These are phyloP conservation scores for Mactra quadrangularis DNA, from an alignment of 1,140 invertebrate genomes.

Conservation along the genomic window DNA sequence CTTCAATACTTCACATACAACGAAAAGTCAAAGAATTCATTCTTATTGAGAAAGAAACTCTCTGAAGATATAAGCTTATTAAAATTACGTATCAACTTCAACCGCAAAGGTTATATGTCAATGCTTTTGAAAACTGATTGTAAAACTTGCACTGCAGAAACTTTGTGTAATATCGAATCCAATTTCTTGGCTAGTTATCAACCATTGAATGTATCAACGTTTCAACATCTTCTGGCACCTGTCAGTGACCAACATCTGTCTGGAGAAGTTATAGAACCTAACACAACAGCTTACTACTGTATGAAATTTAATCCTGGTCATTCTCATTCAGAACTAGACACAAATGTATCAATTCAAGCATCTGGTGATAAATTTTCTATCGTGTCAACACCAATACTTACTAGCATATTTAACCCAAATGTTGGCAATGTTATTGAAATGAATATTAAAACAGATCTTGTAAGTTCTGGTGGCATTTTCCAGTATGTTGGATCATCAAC, in stretches of 20 bases:
- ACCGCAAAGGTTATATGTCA: constrained; percentile 30
- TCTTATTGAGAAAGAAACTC: background rate
- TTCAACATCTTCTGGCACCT: constrained; percentile 15
- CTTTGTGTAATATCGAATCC: constrained; percentile 28
- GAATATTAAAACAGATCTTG: constrained; percentile 5
- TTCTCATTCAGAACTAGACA: background rate
- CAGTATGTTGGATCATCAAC: constrained; percentile 56
- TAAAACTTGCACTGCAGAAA: constrained; percentile 5
- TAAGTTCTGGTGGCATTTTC: constrained; percentile 37
- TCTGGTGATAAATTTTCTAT: constrained; percentile 42
- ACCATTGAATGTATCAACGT: constrained; percentile 37
- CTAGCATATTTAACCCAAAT: constrained; percentile 20
- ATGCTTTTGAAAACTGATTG: constrained; percentile 40
- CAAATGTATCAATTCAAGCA: background rate
- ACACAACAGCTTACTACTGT: constrained; percentile 15
- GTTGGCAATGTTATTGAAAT: constrained; percentile 12
- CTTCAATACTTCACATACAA: constrained; percentile 13
- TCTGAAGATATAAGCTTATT: background rate
- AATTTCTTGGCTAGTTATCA: constrained; percentile 10
- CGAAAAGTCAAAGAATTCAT: constrained; percentile 1
- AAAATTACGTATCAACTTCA: constrained; percentile 21
- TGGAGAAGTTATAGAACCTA: constrained; percentile 9
- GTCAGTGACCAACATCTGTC: constrained; percentile 27
- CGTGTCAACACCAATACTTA: constrained; percentile 34
- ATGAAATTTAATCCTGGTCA: constrained; percentile 11